Evolutionary conservation across 2,888 invertebrate species (phyloP), one percentile per base, ranked within the genome.

Genomic region (Pyrgus malvae): DNA sequence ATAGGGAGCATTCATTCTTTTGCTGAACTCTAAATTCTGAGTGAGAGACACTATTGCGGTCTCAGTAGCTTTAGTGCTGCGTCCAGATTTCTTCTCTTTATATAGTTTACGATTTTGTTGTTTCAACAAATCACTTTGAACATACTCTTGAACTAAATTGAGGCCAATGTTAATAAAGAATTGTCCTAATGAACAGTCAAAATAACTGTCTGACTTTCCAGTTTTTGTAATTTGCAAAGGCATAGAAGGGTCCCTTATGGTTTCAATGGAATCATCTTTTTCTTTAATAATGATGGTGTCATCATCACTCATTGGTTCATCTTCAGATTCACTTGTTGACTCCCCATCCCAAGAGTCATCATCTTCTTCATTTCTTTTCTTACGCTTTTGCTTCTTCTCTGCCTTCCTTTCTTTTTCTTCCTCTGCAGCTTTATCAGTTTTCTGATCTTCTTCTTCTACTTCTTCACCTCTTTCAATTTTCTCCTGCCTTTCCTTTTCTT

Each of bases 141-240:
- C 98, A 83, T 94, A 96, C 80, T 98, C 98, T 80, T 98, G 97
- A 4, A 98, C 98, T 65, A 98, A 92, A 79, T 97, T 97, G 55
- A 96, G 92, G 42, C 99, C 98, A 69, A 98, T 96, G 74, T 97
- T 97, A 78, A 96, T 95, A 72, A 98, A 96, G 79, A 98, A 97
- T 78, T 96, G 96, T 2, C 98, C 98, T 56, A 98, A 86, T 1
- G 97, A 95, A 76, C 96, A 95, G 66, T 96, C 96, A 80, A 97
- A 98, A 74, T 96, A 97, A 60, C 94, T 94, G 60, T 93, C 91
- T 60, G 92, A 80, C 72, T 92, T 93, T 60, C 91, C 90, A 44
- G 81, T 73, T 70, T 84, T 87, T 17, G 81, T 78, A 60, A 84
- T 81, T 65, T 85, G 67, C 56, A 77, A 77, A 44, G 85, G 67